A percentile compares a stretch with the other conserved stretches of the same genome.
phyloP scores from a whole-genome alignment of 2,113 vertebrate genomes.

The Lanius ludovicianus region DNA sequence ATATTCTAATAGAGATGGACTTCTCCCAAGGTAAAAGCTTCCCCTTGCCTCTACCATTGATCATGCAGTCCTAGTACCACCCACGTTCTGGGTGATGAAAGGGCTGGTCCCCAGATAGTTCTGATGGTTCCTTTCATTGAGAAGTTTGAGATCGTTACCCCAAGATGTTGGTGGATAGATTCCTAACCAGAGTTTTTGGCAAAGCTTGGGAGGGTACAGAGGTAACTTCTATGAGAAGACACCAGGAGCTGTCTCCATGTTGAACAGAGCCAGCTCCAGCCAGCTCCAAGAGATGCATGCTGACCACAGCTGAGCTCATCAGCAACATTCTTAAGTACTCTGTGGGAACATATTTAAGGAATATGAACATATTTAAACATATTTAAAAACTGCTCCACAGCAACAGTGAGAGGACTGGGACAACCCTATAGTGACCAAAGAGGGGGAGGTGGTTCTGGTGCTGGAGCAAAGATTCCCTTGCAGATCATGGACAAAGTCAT shows the following conservation, averaged over 20 bases:
- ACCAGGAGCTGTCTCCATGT: not conserved
- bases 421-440: not conserved
- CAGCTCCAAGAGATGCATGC: too few species aligned
- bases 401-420: not conserved
- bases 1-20: not conserved
- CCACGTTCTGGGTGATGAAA: not conserved
- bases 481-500: not conserved
- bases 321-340: fast-evolving
- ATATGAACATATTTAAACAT: too few species aligned
- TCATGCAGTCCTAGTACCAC: not conserved
- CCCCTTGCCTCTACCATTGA: not conserved
- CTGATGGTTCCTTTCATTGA: not conserved
- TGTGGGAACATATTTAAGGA: not conserved
- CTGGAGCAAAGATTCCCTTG: not conserved
- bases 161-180: not conserved
- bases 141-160: not conserved
- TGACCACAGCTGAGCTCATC: not conserved
- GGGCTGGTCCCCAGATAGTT: not conserved
- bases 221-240: not conserved
- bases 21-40: not conserved
- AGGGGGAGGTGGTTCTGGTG: not conserved
- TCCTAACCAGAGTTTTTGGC: not conserved
- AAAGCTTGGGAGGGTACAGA: not conserved
- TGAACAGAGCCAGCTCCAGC: not conserved
- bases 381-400: not conserved